Conservation (phyloP, 2,113 vertebrate genomes). For the Aramus guarauna region DNA sequence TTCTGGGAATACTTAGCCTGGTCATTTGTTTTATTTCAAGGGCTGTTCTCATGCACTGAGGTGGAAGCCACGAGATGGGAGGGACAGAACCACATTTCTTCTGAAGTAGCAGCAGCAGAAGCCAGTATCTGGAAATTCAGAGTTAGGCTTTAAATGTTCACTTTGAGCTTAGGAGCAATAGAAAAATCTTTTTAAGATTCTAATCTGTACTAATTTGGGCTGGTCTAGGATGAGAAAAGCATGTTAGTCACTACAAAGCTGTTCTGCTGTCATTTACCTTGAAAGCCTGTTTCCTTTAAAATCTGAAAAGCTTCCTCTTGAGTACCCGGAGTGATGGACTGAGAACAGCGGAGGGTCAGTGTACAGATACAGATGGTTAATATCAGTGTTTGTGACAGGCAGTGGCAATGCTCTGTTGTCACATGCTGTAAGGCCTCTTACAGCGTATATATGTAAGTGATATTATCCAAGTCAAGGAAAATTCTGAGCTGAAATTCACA, state of each 20-base stretch:
- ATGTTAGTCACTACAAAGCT: not conserved
- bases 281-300: not conserved
- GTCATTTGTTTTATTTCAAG: not conserved
- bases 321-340: not conserved
- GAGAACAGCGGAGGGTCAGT: not conserved
- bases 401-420: not conserved
- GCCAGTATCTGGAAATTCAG: not conserved
- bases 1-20: not conserved
- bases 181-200: not conserved
- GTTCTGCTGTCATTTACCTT: not conserved
- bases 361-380: not conserved
- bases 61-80: not conserved
- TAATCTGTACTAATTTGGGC: not conserved
- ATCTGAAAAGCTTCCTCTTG: not conserved
- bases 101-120: not conserved
- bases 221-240: not conserved
- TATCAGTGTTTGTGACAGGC: not conserved
- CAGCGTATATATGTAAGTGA: fast-evolving
- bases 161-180: not conserved
- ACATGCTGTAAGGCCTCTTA: not conserved
- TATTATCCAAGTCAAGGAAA: not conserved
- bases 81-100: not conserved
- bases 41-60: not conserved
- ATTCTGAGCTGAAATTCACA: not conserved
- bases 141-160: not conserved